These are phyloP conservation scores for Hemichromis elongatus DNA, from an alignment of 2,113 vertebrate species.

Conservation along the genomic window DNA sequence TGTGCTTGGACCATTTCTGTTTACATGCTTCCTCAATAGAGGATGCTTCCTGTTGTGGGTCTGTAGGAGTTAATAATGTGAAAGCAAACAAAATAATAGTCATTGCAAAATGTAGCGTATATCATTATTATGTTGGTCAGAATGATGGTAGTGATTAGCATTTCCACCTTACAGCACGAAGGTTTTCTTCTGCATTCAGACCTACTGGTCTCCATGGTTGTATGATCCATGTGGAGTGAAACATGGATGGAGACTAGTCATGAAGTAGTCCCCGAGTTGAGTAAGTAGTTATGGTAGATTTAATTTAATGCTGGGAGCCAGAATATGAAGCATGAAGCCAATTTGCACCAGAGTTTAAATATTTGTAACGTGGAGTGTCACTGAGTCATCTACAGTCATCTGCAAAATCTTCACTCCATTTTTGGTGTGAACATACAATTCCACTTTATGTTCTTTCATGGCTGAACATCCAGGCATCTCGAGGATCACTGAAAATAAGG, in stretches of 20 bases:
- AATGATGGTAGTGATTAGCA: neutral
- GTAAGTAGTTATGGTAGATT: neutral
- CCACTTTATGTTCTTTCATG: neutral
- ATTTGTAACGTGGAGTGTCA: neutral
- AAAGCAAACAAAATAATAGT: neutral
- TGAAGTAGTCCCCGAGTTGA: neutral
- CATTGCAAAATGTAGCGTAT: neutral
- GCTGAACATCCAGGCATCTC: neutral
- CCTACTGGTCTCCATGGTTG: neutral
- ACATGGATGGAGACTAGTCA: neutral
- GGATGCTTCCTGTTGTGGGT: neutral
- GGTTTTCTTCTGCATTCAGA: neutral
- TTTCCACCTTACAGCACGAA: neutral
- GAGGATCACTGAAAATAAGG: neutral
- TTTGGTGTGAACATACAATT: neutral
- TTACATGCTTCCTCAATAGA: neutral
- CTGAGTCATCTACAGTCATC: neutral
- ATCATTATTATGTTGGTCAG: neutral
- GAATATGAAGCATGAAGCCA: neutral
- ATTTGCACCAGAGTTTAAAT: neutral
- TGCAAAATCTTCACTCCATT: neutral
- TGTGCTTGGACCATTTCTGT: rapidly evolving
- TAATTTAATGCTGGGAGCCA: neutral
- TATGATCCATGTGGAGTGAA: neutral
- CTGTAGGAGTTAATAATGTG: neutral